Percentiles rank a stretch among this genome's conserved stretches.
These are phyloP conservation scores for Ormyrus pomaceus DNA, from an alignment of 2,888 invertebrate genomes.

Conservation along the genomic window DNA sequence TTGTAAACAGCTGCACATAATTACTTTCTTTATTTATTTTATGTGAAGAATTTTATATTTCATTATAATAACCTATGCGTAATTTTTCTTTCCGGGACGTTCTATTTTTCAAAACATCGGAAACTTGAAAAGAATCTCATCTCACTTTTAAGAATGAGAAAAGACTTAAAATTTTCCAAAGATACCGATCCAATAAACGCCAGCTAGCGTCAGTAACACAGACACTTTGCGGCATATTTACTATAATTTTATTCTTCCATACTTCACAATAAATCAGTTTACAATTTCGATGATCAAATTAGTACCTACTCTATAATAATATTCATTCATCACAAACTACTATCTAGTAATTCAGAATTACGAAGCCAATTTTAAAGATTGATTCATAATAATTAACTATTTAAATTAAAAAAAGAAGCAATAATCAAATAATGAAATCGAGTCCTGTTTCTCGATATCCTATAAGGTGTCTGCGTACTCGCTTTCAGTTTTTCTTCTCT, in stretches of 20 bases:
- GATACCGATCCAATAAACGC: slow-evolving; percentile 39
- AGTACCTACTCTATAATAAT: slow-evolving; percentile 42
- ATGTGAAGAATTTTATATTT: background rate
- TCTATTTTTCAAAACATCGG: slow-evolving; percentile 40
- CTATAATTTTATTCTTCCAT: slow-evolving; percentile 48
- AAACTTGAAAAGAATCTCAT: slow-evolving; percentile 41
- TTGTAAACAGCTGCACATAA: background rate
- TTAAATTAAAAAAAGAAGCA: slow-evolving; percentile 55
- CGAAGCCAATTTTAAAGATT: slow-evolving; percentile 51
- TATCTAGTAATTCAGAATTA: slow-evolving; percentile 49
- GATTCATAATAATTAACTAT: slow-evolving; percentile 9
- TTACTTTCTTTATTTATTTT: slow-evolving; percentile 18
- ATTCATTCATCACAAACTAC: slow-evolving; percentile 44
- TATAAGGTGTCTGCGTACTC: slow-evolving; percentile 37
- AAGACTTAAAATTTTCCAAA: slow-evolving; percentile 42
- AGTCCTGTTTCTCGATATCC: slow-evolving; percentile 20
- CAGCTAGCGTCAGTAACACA: slow-evolving; percentile 44
- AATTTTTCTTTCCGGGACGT: slow-evolving; percentile 47
- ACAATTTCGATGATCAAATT: slow-evolving; percentile 38
- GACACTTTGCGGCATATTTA: slow-evolving; percentile 42
- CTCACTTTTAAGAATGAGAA: slow-evolving; percentile 45
- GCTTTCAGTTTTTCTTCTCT: slow-evolving; percentile 9
- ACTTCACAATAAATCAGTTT: slow-evolving; percentile 21
- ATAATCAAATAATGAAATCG: slow-evolving; percentile 38
- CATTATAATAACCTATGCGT: slow-evolving; percentile 36